A percentile compares a stretch with the other conserved stretches of the same genome.
Evolutionary conservation across 2,797 vertebrate species (phyloP).

Genomic region (Gallinago solitaria): DNA sequence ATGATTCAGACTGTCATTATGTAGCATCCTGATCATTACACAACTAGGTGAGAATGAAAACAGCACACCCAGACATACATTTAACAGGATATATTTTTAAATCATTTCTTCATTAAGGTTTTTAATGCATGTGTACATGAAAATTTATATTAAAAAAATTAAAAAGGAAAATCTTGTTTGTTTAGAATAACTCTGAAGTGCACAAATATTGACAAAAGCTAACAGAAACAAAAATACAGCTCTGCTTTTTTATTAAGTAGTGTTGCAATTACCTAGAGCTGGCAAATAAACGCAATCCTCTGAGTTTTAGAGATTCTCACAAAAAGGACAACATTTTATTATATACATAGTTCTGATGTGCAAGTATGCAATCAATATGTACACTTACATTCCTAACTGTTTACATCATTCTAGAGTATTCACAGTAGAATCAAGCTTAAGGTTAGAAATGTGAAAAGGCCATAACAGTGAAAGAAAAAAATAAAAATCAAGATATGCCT

Average conservation of each 20-base stretch:
- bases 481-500: slow-evolving; percentile 69
- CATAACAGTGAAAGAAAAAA: slow-evolving; percentile 71
- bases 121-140: slow-evolving; percentile 79
- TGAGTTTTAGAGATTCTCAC: slow-evolving; percentile 70
- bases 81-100: slow-evolving; percentile 68
- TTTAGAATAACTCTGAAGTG: slow-evolving; percentile 80
- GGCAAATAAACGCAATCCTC: slow-evolving; percentile 63
- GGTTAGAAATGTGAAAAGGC: slow-evolving; percentile 81
- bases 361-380: slow-evolving; percentile 86
- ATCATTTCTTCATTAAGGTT: slow-evolving; percentile 74
- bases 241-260: slow-evolving; percentile 73
- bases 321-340: slow-evolving; percentile 75
- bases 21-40: neutral
- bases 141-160: slow-evolving; percentile 80
- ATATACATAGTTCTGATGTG: slow-evolving; percentile 87
- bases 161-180: slow-evolving; percentile 75
- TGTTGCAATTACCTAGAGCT: slow-evolving; percentile 70
- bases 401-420: slow-evolving; percentile 76
- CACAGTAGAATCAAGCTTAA: slow-evolving; percentile 82
- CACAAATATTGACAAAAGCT: slow-evolving; percentile 78
- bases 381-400: slow-evolving; percentile 83
- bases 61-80: slow-evolving; percentile 6
- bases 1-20: neutral
- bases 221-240: slow-evolving; percentile 78
- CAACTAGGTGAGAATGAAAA: slow-evolving; percentile 4